Conservation (phyloP, 2,797 vertebrate species). For the Anolis apletophallus region DNA sequence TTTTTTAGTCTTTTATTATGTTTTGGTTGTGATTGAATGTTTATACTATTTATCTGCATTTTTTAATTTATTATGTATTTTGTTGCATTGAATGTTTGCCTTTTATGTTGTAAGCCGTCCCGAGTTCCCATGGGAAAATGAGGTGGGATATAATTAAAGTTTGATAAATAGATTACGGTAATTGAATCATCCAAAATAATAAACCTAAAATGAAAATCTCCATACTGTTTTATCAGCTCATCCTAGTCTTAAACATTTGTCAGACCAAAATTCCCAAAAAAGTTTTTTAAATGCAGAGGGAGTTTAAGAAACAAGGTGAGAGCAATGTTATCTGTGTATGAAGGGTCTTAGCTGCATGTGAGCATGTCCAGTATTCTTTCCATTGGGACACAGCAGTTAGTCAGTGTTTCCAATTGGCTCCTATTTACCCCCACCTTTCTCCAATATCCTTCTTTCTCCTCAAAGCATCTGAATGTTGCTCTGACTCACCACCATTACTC, state of each 20-base stretch:
- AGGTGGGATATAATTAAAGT: no score
- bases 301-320: neutral
- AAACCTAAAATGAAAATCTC: neutral
- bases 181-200: neutral
- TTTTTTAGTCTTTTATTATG: no score
- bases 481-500: no score
- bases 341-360: neutral
- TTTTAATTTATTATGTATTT: no score
- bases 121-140: no score
- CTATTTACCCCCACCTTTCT: neutral
- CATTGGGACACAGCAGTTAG: neutral
- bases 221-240: neutral
- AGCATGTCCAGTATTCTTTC: neutral
- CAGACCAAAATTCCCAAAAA: neutral
- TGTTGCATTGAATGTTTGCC: no score
- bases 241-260: neutral
- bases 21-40: no score
- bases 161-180: rapidly evolving
- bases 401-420: neutral
- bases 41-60: no score
- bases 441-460: neutral
- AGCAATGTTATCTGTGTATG: neutral
- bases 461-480: neutral
- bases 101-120: no score
- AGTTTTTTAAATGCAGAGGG: neutral